Evolutionary conservation across 2,888 invertebrate species (phyloP).

Genomic region (Pseudanteris insignis): DNA sequence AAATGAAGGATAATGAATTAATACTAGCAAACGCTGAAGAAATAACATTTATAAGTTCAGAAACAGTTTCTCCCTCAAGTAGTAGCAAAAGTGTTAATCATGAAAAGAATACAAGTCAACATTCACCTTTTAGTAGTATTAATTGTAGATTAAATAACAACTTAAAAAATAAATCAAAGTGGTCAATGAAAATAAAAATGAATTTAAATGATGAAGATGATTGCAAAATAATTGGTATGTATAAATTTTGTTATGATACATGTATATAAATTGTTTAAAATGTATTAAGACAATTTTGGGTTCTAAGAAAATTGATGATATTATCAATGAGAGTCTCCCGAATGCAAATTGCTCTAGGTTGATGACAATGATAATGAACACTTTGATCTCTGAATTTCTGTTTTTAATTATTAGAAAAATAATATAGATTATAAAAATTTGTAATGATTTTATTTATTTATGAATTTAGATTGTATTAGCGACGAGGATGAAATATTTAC

Average conservation of each 20-base stretch:
- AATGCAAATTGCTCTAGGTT: conserved; percentile 11
- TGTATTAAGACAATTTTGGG: too few species aligned
- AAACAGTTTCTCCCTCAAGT: conserved; percentile 30
- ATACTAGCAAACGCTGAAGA: conserved; percentile 12
- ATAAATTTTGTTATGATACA: too few species aligned
- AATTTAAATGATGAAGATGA: conserved; percentile 7
- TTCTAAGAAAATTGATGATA: too few species aligned
- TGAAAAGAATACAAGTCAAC: too few species aligned
- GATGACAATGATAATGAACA: conserved; percentile 31
- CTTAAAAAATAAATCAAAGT: conserved; percentile 33
- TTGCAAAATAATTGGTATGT: too few species aligned
- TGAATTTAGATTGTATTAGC: too few species aligned
- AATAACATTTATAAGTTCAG: conserved; percentile 41
- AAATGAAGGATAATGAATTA: neutral
- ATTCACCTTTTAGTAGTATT: too few species aligned
- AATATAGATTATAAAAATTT: too few species aligned
- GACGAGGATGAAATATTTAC: too few species aligned
- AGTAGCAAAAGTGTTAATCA: neutral
- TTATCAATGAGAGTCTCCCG: conserved; percentile 32
- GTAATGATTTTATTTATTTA: too few species aligned
- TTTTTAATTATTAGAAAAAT: neutral
- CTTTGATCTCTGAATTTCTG: conserved; percentile 33
- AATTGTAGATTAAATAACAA: neutral
- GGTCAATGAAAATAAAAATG: conserved; percentile 29
- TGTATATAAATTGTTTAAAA: too few species aligned